phyloP scores from a whole-genome alignment of 2,113 vertebrate genomes.

The Daboia siamensis region DNA sequence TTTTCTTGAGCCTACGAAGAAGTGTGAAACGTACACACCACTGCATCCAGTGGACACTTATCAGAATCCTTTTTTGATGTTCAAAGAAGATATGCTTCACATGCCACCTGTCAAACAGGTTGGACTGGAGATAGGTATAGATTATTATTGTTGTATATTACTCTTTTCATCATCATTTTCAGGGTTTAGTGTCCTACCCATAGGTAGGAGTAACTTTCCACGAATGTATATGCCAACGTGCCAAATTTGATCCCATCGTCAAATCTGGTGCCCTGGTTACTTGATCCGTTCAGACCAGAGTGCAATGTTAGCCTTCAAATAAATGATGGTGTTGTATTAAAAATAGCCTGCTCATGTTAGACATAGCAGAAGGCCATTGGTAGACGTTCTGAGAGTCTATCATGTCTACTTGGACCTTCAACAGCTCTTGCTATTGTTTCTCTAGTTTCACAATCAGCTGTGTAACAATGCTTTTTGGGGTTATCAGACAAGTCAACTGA shows the following conservation, averaged over 20 bases:
- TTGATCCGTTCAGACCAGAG: neutral
- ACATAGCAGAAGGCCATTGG: neutral
- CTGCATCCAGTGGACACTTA: neutral
- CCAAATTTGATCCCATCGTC: neutral
- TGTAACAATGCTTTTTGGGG: slow-evolving; percentile 21
- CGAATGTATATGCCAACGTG: neutral
- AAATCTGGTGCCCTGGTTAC: slow-evolving; percentile 27
- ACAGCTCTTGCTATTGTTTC: neutral
- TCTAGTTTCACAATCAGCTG: slow-evolving; percentile 24
- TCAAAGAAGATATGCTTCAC: slow-evolving; percentile 52
- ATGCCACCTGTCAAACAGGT: slow-evolving; percentile 26
- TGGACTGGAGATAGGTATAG: slow-evolving; percentile 25
- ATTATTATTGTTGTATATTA: slow-evolving; percentile 39
- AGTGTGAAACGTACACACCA: neutral
- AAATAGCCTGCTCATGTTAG: neutral
- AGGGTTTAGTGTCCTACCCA: slow-evolving; percentile 20
- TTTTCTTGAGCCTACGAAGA: slow-evolving; percentile 54
- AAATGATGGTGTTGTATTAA: neutral
- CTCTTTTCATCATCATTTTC: neutral
- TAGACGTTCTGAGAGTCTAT: neutral
- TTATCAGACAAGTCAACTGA: slow-evolving; percentile 47
- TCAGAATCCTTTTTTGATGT: slow-evolving; percentile 12
- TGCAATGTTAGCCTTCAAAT: slow-evolving; percentile 40
- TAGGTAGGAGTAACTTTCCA: neutral
- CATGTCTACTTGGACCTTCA: slow-evolving; percentile 24